Evolutionary conservation across 1,140 invertebrate species (phyloP).

Genomic region (Bombus confusus): DNA sequence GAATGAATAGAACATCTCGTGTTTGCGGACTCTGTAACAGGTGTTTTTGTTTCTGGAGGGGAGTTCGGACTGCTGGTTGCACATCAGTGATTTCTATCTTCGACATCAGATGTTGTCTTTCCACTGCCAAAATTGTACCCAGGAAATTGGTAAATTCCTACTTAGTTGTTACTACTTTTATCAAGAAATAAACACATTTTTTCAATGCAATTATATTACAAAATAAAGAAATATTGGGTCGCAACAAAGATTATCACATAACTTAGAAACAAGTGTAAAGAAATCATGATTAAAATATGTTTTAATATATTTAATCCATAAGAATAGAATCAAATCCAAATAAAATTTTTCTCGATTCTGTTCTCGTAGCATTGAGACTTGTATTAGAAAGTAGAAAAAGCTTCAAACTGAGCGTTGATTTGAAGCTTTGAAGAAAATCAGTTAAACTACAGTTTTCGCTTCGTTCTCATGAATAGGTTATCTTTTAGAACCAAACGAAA

Average conservation of each 20-base stretch:
- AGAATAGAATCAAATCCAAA: neutral
- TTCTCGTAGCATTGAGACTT: neutral
- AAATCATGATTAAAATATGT: neutral
- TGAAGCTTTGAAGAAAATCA: no score
- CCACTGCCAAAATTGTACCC: neutral
- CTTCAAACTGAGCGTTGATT: neutral
- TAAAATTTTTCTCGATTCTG: neutral
- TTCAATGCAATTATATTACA: neutral
- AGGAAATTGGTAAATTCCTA: neutral
- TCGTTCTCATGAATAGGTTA: neutral
- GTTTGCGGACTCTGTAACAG: constrained; percentile 75
- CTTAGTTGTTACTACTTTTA: no score
- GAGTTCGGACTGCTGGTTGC: neutral
- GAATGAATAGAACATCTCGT: constrained; percentile 75
- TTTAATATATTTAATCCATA: neutral
- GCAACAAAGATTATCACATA: neutral
- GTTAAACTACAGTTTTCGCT: neutral
- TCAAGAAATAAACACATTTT: neutral
- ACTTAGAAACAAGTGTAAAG: neutral
- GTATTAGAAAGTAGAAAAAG: neutral
- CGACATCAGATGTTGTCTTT: neutral
- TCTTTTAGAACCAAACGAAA: neutral
- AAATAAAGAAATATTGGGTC: no score
- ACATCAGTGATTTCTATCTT: neutral
- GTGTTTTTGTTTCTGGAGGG: constrained; percentile 72